These are phyloP conservation scores for Tetrapedia diversipes DNA, from an alignment of 2,888 invertebrate genomes.

Conservation along the genomic window DNA sequence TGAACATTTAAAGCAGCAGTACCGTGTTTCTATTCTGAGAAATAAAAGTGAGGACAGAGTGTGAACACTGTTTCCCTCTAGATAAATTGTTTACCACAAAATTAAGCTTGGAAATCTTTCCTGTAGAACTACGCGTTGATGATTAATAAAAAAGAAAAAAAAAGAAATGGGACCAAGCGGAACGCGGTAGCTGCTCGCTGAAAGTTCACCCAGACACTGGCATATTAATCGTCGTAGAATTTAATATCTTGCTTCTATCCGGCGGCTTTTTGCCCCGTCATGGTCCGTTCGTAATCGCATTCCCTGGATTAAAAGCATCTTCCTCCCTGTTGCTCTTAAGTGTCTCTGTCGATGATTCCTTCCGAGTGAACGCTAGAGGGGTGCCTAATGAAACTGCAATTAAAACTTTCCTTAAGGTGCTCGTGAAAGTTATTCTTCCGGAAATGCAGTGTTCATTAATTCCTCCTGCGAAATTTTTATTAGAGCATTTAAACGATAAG, in stretches of 20 bases:
- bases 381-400: slow-evolving; percentile 12
- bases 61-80: too few species aligned
- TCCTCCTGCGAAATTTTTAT: too few species aligned
- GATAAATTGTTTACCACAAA: too few species aligned
- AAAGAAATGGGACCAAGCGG: neutral
- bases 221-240: slow-evolving; percentile 23
- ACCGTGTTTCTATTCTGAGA: too few species aligned
- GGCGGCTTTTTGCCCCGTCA: slow-evolving; percentile 11
- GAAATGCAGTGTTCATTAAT: too few species aligned
- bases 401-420: neutral
- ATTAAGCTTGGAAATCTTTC: neutral
- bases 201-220: slow-evolving; percentile 9
- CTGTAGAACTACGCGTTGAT: neutral
- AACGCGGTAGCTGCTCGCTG: slow-evolving; percentile 11
- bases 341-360: slow-evolving; percentile 19
- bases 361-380: neutral
- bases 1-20: too few species aligned
- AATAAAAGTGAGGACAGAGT: too few species aligned
- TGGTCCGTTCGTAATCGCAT: slow-evolving; percentile 8
- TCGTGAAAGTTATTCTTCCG: too few species aligned
- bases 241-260: slow-evolving; percentile 27
- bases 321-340: slow-evolving; percentile 13
- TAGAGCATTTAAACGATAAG: too few species aligned
- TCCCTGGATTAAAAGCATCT: slow-evolving; percentile 31
- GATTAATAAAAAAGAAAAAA: slow-evolving; percentile 8